Evolutionary conservation across 2,888 invertebrate genomes (phyloP).

Genomic region (Capitulum mitella): DNA sequence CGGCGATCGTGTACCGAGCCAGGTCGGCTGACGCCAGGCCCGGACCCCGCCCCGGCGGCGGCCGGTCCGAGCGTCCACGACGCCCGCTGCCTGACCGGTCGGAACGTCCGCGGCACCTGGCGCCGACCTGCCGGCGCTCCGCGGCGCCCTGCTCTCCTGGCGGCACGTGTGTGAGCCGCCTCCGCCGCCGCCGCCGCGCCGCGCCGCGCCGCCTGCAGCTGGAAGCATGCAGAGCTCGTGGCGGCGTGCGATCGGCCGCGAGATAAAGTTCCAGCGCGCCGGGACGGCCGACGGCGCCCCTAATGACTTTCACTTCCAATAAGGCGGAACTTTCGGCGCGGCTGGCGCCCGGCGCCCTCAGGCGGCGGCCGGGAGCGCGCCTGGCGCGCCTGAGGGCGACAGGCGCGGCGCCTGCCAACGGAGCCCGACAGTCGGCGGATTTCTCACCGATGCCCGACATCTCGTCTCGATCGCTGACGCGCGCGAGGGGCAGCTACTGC

Average conservation of each 20-base stretch:
- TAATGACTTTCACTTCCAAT: conserved; percentile 23
- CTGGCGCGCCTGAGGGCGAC: no score
- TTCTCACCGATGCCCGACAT: no score
- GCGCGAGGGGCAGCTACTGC: no score
- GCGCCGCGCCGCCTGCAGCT: not conserved
- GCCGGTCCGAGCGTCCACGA: no score
- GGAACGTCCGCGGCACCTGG: no score
- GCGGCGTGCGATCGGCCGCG: not conserved
- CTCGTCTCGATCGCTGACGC: no score
- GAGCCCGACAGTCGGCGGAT: no score
- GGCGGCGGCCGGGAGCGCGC: no score
- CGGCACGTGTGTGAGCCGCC: not conserved
- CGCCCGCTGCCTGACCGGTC: no score
- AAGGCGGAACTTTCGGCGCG: not conserved
- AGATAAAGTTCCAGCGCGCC: conserved; percentile 9
- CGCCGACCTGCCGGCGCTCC: no score
- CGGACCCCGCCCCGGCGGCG: not conserved
- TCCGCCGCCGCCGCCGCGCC: not conserved
- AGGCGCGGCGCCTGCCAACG: no score
- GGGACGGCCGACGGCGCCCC: not conserved
- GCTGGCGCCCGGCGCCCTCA: not conserved
- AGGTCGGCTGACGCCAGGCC: not conserved
- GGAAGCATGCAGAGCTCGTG: not conserved
- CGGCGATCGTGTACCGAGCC: not conserved
- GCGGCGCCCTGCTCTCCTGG: no score